Evolutionary conservation across 2,113 vertebrate species (phyloP), one percentile per base, ranked within the genome.

Genomic region (Xiphias gladius): DNA sequence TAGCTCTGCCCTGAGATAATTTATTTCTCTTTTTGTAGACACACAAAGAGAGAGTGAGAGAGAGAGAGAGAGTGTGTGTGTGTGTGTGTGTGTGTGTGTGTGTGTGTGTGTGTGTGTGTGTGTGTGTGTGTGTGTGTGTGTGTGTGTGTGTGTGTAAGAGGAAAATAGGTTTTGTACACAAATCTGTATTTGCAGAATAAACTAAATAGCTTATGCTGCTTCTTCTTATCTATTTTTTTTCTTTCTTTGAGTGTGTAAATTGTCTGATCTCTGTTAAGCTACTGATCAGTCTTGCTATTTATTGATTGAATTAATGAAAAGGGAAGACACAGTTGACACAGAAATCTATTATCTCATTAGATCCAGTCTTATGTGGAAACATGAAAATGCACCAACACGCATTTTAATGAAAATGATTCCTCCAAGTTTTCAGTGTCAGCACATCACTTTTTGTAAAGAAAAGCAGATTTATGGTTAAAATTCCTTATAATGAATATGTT

Each of bases 221-320:
- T 55, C 10, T 11, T 24, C 19, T 58, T 11, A 12, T 75, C 26
- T 12, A 7, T 58, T 41, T 70, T 2, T 61, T 41, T 2, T 24
- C 24, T 64, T 55, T 35, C 22, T 52, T 48, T 50, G 12, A 17
- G 28, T 50, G 5, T 50, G 24, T 73, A 28, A 32, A 57, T 48
- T 86, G 6, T 4, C 78, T 22, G 14, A n/a, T 50, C 30, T 68
- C 9, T 84, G 6, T 80, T 41, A 26, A 61, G 7, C 35, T 57
- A 61, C 28, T 62, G 22, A 80, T 80, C 81, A 86, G n/a, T 82
- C 63, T 80, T 50, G 24, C 52, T 71, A 2, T 32, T 83, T 54
- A 79, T 19, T 11, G 13, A 79, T 30, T 76, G 13, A 69, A 80
- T 64, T 54, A 5, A 63, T 58, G 26, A 67, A 79, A 50, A 9